phyloP scores from a whole-genome alignment of 2,888 invertebrate species.

The Argynnis bischoffii region DNA sequence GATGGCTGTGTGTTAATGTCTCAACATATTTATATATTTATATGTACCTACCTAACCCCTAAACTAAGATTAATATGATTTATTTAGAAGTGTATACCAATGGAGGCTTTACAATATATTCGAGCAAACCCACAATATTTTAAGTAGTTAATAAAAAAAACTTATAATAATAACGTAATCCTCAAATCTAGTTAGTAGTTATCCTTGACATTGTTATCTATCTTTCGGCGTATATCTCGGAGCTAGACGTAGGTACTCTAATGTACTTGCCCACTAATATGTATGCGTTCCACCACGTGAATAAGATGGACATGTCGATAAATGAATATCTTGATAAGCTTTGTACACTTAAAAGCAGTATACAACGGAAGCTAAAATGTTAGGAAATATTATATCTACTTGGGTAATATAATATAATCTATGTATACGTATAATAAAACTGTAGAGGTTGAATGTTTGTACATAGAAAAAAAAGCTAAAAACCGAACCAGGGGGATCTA shows the following conservation, averaged over 20 bases:
- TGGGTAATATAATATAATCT: too few relatives aligned
- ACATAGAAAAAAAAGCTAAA: too few relatives aligned
- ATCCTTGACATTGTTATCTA: constrained; percentile 33
- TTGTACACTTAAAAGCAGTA: constrained; percentile 14
- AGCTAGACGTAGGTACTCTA: constrained; percentile 14
- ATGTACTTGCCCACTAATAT: constrained; percentile 19
- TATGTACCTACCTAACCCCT: too few relatives aligned
- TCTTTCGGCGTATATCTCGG: constrained; percentile 31
- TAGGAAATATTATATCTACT: too few relatives aligned
- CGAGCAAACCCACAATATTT: not conserved
- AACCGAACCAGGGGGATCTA: too few relatives aligned
- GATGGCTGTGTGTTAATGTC: too few relatives aligned
- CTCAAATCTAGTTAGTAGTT: not conserved
- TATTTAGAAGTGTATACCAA: too few relatives aligned
- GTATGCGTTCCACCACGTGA: constrained; percentile 27
- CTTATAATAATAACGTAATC: not conserved
- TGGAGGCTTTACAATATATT: not conserved
- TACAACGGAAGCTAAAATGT: too few relatives aligned
- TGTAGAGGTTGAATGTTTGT: too few relatives aligned
- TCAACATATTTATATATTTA: too few relatives aligned
- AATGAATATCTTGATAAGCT: constrained; percentile 16
- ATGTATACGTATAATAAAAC: too few relatives aligned
- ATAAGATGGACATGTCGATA: constrained; percentile 24
- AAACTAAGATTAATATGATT: too few relatives aligned
- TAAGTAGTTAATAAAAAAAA: constrained; percentile 7